Conservation (phyloP, 2,113 vertebrate genomes). For the Anser cygnoides region DNA sequence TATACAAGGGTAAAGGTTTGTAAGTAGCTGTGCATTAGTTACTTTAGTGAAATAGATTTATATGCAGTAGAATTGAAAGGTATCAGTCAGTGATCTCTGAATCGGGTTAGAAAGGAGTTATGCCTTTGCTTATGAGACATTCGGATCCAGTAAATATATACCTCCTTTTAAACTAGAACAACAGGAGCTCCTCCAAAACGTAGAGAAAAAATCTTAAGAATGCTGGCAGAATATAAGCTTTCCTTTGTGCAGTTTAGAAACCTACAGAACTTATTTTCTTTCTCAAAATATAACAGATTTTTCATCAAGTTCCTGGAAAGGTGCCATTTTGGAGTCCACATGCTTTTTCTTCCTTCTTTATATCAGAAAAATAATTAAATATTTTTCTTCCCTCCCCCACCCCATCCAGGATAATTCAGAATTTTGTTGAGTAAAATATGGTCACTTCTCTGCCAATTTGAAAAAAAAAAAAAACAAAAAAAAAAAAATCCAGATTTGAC, state of each 20-base stretch:
- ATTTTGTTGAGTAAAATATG: constrained; percentile 32
- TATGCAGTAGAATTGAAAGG: neutral
- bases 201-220: neutral
- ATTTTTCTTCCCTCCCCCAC: constrained; percentile 4
- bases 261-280: constrained; percentile 1
- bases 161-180: neutral
- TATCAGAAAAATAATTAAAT: constrained; percentile 40
- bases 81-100: neutral
- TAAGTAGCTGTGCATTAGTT: neutral
- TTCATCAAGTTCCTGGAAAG: constrained; percentile 57
- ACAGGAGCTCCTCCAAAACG: neutral
- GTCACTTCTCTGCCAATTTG: neutral
- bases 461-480: neutral
- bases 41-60: neutral
- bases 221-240: neutral
- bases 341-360: neutral
- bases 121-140: neutral
- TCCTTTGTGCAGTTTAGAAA: constrained; percentile 25
- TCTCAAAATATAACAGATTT: constrained; percentile 63
- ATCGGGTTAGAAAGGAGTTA: neutral
- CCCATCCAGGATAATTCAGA: neutral
- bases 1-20: neutral
- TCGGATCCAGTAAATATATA: neutral
- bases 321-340: constrained; percentile 51
- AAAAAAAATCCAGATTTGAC: neutral